phyloP scores from a whole-genome alignment of 2,113 vertebrate species.

The Synchiropus splendidus region DNA sequence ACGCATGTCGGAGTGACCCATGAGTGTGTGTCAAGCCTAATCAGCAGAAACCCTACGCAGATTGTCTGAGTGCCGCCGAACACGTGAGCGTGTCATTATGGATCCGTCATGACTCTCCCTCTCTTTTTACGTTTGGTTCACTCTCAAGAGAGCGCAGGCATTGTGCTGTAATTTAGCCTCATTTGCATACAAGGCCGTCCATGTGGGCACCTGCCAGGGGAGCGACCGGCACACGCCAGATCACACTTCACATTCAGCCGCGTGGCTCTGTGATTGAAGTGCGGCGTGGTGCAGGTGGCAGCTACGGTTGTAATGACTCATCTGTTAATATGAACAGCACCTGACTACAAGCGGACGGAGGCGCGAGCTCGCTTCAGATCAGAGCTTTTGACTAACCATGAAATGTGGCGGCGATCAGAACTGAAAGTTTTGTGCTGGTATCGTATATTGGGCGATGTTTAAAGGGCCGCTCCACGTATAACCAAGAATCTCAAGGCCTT shows the following conservation, averaged over 20 bases:
- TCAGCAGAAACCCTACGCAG: conserved; percentile 55
- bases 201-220: conserved; percentile 14
- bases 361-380: too few species aligned
- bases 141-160: conserved; percentile 21
- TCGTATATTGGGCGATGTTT: too few species aligned
- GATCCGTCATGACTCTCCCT: conserved; percentile 59
- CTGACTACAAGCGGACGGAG: too few species aligned
- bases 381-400: too few species aligned
- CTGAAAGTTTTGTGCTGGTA: too few species aligned
- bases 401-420: too few species aligned
- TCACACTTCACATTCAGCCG: conserved; percentile 23
- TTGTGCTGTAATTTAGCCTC: conserved; percentile 24
- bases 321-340: conserved; percentile 11
- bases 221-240: conserved; percentile 2
- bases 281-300: conserved; percentile 26
- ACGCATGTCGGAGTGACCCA: too few species aligned
- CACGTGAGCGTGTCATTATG: conserved; percentile 59
- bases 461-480: too few species aligned
- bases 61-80: conserved; percentile 38
- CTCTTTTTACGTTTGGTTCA: conserved; percentile 31
- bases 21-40: conserved; percentile 27
- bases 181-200: conserved; percentile 33
- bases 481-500: too few species aligned
- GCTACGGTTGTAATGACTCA: conserved; percentile 38
- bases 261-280: conserved; percentile 45